phyloP scores from a whole-genome alignment of 2,113 vertebrate genomes.

The Pithys albifrons region DNA sequence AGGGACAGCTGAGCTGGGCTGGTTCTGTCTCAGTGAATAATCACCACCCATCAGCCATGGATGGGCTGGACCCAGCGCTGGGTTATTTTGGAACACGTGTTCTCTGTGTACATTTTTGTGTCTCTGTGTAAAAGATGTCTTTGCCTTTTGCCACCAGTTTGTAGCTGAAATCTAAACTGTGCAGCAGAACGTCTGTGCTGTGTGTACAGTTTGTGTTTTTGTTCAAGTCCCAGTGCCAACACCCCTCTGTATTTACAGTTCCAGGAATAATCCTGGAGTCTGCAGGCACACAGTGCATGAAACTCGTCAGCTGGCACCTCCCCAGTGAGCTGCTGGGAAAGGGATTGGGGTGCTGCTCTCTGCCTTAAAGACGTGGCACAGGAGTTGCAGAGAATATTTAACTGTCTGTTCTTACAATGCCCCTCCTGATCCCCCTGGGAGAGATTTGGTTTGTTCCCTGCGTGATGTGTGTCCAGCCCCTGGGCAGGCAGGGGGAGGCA shows the following conservation, averaged over 20 bases:
- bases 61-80: neutral
- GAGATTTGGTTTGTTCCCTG: neutral
- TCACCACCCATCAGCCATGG: neutral
- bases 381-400: constrained; percentile 40
- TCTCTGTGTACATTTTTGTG: constrained; percentile 14
- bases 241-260: constrained; percentile 45
- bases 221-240: constrained; percentile 8
- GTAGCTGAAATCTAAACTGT: neutral
- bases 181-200: neutral
- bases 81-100: neutral
- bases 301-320: constrained; percentile 44
- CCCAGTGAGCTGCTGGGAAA: constrained; percentile 5
- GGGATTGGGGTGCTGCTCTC: neutral
- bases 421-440: constrained; percentile 52
- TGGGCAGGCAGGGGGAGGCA: neutral
- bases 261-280: neutral
- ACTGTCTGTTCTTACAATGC: constrained; percentile 55
- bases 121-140: constrained; percentile 23
- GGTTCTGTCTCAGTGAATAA: neutral
- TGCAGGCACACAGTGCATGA: neutral
- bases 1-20: constrained; percentile 5
- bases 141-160: neutral
- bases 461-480: neutral
- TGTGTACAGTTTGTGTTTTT: neutral
- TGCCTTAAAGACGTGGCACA: neutral